Evolutionary conservation across 2,113 vertebrate genomes (phyloP).

Genomic region (Colinus virginianus): DNA sequence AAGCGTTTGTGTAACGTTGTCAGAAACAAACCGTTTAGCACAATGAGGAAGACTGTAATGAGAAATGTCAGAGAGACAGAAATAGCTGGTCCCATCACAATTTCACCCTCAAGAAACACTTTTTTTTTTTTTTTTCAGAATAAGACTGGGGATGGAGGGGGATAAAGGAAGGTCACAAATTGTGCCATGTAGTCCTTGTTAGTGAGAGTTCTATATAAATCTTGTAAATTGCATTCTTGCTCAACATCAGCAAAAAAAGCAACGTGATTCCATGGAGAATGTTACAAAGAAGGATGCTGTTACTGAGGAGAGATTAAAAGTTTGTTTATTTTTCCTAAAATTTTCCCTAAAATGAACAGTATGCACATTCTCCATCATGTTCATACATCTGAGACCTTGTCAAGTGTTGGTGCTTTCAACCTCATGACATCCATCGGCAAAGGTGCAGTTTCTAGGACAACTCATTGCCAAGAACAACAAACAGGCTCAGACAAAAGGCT

Average conservation of each 20-base stretch:
- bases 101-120: constrained; percentile 11
- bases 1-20: constrained; percentile 12
- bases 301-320: background rate
- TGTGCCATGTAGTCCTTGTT: background rate
- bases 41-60: constrained; percentile 8
- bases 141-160: background rate
- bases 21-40: constrained; percentile 29
- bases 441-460: background rate
- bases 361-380: background rate
- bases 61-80: constrained; percentile 50
- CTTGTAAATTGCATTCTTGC: background rate
- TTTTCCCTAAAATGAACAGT: background rate
- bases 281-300: background rate
- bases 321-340: background rate
- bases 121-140: background rate
- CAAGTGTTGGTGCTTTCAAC: background rate
- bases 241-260: constrained; percentile 10
- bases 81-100: constrained; percentile 26
- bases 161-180: background rate
- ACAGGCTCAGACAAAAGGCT: background rate
- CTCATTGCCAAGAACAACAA: background rate
- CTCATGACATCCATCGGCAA: background rate
- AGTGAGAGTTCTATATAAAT: background rate
- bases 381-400: background rate
- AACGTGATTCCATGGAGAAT: background rate